Conservation (phyloP, 2,797 vertebrate genomes). For the Rhabdomys pumilio region DNA sequence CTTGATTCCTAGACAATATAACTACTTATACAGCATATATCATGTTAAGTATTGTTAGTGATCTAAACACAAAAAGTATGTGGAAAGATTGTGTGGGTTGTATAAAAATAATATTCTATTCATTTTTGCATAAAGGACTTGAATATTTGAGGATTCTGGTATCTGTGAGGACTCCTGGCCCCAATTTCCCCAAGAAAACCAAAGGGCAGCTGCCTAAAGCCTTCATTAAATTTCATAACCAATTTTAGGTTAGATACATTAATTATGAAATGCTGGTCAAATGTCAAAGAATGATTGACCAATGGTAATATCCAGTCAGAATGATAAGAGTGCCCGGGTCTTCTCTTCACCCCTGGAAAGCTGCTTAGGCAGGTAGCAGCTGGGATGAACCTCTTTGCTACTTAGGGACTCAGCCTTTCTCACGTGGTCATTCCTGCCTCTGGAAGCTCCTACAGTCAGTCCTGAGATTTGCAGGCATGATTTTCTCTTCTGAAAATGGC, state of each 20-base stretch:
- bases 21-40: neutral
- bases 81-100: neutral
- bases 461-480: neutral
- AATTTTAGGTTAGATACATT: conserved; percentile 3
- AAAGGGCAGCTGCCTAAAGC: neutral
- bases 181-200: neutral
- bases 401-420: neutral
- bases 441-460: neutral
- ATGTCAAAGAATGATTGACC: neutral
- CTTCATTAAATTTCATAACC: neutral
- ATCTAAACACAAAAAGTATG: neutral
- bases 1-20: neutral
- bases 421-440: neutral
- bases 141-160: neutral
- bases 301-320: neutral
- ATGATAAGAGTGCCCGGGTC: neutral
- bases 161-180: neutral
- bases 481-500: neutral
- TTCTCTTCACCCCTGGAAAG: neutral
- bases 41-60: neutral
- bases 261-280: neutral
- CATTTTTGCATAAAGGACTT: neutral
- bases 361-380: neutral
- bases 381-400: neutral
- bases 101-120: neutral